A percentile compares a stretch with the other conserved stretches of the same genome.
Conservation (phyloP, 2,113 vertebrate species). For the human region GRCh38 chr7:990001-990500, state of each 20-base stretch:
- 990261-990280: neutral
- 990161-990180: neutral
- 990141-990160: neutral
- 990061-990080: neutral
- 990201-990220: neutral
- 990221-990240: neutral
- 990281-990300: neutral
- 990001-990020: neutral
- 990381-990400: neutral
- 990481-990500: neutral
- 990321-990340: too few species aligned
- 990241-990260: neutral
- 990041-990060: neutral
- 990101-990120: neutral
- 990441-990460: fast-evolving
- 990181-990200: neutral
- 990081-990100: neutral
- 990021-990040: neutral
- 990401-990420: neutral
- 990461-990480: neutral
- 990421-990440: neutral
- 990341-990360: too few species aligned
- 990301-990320: neutral
- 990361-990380: neutral
- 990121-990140: neutral